Percentiles rank a stretch among this genome's conserved stretches.
These are phyloP conservation scores for Thamnophis elegans DNA, from an alignment of 2,797 vertebrate species.

Conservation along the genomic window DNA sequence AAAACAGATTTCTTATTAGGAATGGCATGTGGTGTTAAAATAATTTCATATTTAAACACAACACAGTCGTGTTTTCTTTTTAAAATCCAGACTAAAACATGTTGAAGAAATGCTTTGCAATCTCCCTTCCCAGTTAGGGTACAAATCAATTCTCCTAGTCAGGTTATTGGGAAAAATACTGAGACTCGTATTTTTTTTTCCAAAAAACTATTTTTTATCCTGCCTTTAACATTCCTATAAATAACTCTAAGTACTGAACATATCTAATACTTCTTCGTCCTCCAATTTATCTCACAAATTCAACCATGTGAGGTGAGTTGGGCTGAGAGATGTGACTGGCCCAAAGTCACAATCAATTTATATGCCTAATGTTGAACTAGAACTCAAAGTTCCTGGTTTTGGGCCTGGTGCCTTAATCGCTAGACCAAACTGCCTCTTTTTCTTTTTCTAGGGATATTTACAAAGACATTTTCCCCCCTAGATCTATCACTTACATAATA, in stretches of 20 bases:
- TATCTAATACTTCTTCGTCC: background rate
- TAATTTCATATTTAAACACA: conserved; percentile 16
- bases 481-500: background rate
- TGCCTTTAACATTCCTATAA: background rate
- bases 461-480: conserved; percentile 1
- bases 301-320: background rate
- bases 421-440: background rate
- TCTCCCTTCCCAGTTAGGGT: background rate
- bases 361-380: background rate
- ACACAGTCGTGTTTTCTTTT: background rate
- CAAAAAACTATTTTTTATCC: background rate
- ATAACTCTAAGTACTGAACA: background rate
- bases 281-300: background rate
- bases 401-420: background rate
- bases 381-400: background rate
- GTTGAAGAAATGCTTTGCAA: background rate
- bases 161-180: background rate
- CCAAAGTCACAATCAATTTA: background rate
- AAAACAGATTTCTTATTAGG: background rate
- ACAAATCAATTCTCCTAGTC: background rate
- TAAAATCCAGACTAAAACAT: conserved; percentile 1
- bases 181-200: background rate
- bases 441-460: background rate
- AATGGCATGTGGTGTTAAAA: background rate
- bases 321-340: background rate